Conservation (phyloP, 2,888 invertebrate genomes). For the Trissolcus brochymenae region DNA sequence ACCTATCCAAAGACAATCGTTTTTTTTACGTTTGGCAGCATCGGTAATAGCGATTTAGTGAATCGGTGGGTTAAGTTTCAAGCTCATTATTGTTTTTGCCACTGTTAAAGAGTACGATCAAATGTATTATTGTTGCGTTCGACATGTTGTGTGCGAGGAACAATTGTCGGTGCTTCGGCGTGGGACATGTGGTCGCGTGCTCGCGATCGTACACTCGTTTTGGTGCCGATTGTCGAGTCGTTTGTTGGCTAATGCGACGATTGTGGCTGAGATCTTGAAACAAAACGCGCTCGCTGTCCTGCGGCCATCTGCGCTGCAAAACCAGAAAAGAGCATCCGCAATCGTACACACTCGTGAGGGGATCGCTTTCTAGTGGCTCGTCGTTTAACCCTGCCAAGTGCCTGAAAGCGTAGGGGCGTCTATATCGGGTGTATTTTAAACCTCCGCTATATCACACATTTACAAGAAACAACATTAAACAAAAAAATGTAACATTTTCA, state of each 20-base stretch:
- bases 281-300: conserved; percentile 68
- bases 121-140: conserved; percentile 57
- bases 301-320: conserved; percentile 69
- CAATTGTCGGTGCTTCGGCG: conserved; percentile 7
- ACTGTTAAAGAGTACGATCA: conserved; percentile 54
- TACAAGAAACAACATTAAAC: background rate
- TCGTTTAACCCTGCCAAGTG: conserved; percentile 73
- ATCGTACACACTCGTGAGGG: conserved; percentile 60
- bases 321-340: conserved; percentile 73
- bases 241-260: conserved; percentile 75
- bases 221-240: conserved; percentile 69
- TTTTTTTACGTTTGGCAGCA: conserved; percentile 50
- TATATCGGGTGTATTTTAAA: conserved; percentile 48
- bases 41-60: conserved; percentile 51
- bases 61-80: conserved; percentile 26
- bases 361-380: conserved; percentile 74
- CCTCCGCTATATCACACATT: background rate
- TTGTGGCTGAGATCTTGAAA: conserved; percentile 74
- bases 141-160: conserved; percentile 22
- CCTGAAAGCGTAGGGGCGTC: conserved; percentile 48
- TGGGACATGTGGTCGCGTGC: conserved; percentile 71
- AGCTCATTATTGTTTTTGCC: conserved; percentile 49
- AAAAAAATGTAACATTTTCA: background rate
- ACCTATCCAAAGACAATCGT: conserved; percentile 44
- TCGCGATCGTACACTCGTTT: conserved; percentile 61